phyloP scores from a whole-genome alignment of 2,113 vertebrate species.

The Cyprinus carpio region DNA sequence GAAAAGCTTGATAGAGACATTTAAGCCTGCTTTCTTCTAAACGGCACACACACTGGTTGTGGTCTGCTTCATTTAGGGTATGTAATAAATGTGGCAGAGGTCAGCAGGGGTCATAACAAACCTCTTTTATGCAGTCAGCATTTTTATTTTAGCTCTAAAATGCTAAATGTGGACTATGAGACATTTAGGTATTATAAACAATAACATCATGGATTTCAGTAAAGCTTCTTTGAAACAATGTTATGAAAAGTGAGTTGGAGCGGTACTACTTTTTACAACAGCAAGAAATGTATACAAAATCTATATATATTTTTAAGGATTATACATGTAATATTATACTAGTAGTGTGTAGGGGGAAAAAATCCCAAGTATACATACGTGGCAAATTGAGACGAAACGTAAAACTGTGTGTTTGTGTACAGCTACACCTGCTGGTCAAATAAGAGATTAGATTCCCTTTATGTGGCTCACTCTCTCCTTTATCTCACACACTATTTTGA shows the following conservation, averaged over 20 bases:
- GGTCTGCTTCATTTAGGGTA: background rate
- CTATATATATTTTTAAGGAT: too few species aligned
- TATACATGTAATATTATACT: too few species aligned
- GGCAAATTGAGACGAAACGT: background rate
- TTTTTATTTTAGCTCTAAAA: background rate
- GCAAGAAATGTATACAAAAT: too few species aligned
- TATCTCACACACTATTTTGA: background rate
- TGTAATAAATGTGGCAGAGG: background rate
- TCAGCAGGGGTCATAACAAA: background rate
- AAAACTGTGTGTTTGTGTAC: background rate
- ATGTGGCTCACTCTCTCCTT: background rate
- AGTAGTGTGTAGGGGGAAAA: too few species aligned
- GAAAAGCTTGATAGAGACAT: background rate
- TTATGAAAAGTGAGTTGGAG: background rate
- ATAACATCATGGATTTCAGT: background rate
- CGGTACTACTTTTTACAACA: too few species aligned
- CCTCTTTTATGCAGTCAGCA: background rate
- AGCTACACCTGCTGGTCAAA: slow-evolving; percentile 32
- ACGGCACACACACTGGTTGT: background rate
- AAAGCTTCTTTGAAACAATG: background rate
- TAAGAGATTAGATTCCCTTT: background rate
- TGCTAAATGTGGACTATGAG: background rate
- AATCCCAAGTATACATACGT: too few species aligned
- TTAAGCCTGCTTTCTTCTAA: background rate
- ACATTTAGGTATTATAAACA: background rate